Evolutionary conservation across 2,888 invertebrate genomes (phyloP).

Genomic region (Andrena haemorrhoa): DNA sequence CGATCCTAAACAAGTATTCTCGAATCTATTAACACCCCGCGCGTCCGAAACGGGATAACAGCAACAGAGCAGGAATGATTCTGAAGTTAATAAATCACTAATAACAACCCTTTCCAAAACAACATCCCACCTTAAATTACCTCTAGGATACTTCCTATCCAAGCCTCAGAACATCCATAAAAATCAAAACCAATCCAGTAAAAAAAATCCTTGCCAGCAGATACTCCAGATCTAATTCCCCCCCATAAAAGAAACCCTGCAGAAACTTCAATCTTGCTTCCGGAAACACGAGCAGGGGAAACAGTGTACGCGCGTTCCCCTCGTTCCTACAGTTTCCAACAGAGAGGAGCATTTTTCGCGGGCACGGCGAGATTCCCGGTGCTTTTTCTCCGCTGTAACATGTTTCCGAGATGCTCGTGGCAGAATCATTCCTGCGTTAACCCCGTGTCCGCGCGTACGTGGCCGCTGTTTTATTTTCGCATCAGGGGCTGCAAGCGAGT

Average conservation of each 20-base stretch:
- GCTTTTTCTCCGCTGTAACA: too few relatives aligned
- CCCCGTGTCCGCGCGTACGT: conserved; percentile 9
- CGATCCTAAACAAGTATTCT: not conserved
- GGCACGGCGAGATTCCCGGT: not conserved
- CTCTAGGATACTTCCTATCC: not conserved
- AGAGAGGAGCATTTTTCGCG: not conserved
- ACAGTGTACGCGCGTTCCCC: not conserved
- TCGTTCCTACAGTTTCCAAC: conserved; percentile 9
- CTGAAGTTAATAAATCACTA: not conserved
- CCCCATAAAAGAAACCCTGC: not conserved
- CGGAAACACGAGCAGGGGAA: not conserved
- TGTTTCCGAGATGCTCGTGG: not conserved
- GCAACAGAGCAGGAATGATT: conserved; percentile 15
- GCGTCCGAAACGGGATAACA: not conserved
- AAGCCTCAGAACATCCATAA: not conserved
- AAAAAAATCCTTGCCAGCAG: not conserved
- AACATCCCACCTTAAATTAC: not conserved
- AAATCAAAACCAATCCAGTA: not conserved
- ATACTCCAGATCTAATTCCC: too few relatives aligned
- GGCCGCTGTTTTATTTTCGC: conserved; percentile 46
- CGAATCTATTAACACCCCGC: conserved; percentile 33
- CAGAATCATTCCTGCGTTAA: conserved; percentile 22
- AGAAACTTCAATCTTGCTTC: not conserved
- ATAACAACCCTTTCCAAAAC: not conserved
- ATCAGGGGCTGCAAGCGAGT: conserved; percentile 42